These are phyloP conservation scores for Eospalax fontanierii DNA, from an alignment of 2,797 vertebrate genomes.

Conservation along the genomic window DNA sequence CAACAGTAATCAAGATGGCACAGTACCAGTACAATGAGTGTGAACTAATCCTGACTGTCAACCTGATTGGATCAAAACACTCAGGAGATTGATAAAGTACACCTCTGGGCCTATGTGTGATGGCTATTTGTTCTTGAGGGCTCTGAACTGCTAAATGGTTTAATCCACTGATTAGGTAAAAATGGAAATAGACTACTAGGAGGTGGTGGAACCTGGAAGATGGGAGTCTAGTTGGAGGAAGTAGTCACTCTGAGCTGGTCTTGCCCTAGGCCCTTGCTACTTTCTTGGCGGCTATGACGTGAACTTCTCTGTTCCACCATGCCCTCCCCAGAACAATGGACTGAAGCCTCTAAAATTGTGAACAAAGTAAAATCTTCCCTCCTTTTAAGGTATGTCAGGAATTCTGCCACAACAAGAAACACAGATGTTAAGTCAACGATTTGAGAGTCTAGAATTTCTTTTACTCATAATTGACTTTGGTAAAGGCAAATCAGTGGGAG, in stretches of 20 bases:
- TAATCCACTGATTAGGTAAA: background rate
- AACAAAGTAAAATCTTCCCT: background rate
- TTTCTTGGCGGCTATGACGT: background rate
- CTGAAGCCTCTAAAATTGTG: background rate
- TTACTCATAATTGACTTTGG: conserved; percentile 9
- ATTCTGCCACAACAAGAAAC: background rate
- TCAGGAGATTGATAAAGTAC: background rate
- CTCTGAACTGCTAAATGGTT: background rate
- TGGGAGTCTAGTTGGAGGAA: background rate
- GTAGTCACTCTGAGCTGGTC: background rate
- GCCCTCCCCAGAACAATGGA: background rate
- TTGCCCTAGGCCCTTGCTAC: background rate
- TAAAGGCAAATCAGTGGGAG: background rate
- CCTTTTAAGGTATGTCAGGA: background rate
- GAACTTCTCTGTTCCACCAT: background rate
- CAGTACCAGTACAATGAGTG: background rate
- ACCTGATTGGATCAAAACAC: background rate
- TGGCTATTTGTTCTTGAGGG: background rate
- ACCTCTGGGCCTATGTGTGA: background rate
- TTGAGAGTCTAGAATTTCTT: background rate
- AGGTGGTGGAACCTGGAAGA: background rate
- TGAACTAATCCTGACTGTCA: background rate
- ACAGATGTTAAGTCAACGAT: background rate
- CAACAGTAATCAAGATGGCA: background rate
- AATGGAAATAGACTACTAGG: background rate